Percentiles rank a stretch among this genome's conserved stretches.
These are phyloP conservation scores for Nemopilema nomurai DNA, from an alignment of 30 jellyfish, hydroid and myxozoan genomes.

Conservation along the genomic window DNA sequence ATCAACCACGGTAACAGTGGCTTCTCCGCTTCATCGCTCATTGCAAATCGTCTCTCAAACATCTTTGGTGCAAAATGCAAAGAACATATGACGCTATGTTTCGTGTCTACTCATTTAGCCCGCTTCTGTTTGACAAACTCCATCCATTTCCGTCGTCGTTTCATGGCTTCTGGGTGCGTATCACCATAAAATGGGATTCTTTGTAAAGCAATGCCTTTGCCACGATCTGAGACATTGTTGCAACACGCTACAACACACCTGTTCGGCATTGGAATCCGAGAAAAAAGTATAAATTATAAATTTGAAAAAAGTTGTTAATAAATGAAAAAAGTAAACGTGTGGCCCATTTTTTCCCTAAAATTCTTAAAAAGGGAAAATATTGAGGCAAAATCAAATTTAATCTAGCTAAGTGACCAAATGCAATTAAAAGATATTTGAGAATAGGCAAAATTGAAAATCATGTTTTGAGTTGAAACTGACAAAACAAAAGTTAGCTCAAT, in stretches of 20 bases:
- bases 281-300: conserved; percentile 19
- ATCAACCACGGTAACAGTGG: background rate
- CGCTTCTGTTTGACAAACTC: background rate
- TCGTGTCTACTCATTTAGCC: background rate
- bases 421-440: background rate
- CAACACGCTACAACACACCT: background rate
- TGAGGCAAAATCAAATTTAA: background rate
- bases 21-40: background rate
- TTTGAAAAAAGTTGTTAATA: conserved; percentile 46
- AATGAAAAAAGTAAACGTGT: no score
- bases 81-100: background rate
- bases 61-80: background rate
- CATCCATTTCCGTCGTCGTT: background rate
- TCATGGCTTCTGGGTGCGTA: background rate
- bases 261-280: background rate
- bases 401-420: background rate
- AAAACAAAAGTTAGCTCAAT: background rate
- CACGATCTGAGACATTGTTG: background rate
- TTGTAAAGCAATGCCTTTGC: background rate
- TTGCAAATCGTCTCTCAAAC: background rate
- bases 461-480: background rate
- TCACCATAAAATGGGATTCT: background rate
- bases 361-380: background rate
- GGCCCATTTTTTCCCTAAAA: background rate
- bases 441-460: background rate